These are phyloP conservation scores for Nowickia ferox DNA, from an alignment of 2,888 invertebrate species.

Conservation along the genomic window DNA sequence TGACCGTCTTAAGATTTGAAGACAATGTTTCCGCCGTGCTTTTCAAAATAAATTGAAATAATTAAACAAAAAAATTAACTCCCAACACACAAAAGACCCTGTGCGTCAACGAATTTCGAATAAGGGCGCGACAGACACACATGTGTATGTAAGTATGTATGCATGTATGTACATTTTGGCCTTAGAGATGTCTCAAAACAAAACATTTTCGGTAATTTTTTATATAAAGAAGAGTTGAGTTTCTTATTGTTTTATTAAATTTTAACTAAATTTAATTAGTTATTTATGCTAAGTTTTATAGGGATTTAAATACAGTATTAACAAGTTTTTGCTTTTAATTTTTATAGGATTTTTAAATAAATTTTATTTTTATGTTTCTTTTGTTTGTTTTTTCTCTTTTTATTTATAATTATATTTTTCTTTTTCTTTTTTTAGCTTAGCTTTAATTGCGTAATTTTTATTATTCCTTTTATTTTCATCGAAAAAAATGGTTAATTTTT, in stretches of 20 bases:
- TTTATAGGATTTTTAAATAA: slow-evolving; percentile 66
- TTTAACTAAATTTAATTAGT: slow-evolving; percentile 75
- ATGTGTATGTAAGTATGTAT: not conserved
- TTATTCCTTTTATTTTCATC: slow-evolving; percentile 39
- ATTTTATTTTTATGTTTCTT: slow-evolving; percentile 41
- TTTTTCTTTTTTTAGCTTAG: slow-evolving; percentile 47
- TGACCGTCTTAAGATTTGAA: no score
- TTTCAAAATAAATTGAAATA: no score
- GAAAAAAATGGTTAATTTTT: slow-evolving; percentile 74
- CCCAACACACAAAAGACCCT: not conserved
- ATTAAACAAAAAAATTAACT: not conserved
- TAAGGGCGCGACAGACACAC: not conserved
- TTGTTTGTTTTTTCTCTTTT: slow-evolving; percentile 63
- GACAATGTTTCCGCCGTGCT: no score
- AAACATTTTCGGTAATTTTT: slow-evolving; percentile 38
- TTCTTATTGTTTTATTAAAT: slow-evolving; percentile 73
- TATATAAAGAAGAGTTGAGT: slow-evolving; percentile 60
- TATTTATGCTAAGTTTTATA: slow-evolving; percentile 67
- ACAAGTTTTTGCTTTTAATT: slow-evolving; percentile 60
- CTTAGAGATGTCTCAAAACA: not conserved
- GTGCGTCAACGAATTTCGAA: no score
- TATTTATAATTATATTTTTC: slow-evolving; percentile 70
- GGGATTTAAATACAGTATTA: slow-evolving; percentile 68
- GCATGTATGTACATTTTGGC: not conserved
- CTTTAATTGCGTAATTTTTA: slow-evolving; percentile 38